Conservation (phyloP, 2,797 vertebrate species). For the Tauraco hartlaubi region DNA sequence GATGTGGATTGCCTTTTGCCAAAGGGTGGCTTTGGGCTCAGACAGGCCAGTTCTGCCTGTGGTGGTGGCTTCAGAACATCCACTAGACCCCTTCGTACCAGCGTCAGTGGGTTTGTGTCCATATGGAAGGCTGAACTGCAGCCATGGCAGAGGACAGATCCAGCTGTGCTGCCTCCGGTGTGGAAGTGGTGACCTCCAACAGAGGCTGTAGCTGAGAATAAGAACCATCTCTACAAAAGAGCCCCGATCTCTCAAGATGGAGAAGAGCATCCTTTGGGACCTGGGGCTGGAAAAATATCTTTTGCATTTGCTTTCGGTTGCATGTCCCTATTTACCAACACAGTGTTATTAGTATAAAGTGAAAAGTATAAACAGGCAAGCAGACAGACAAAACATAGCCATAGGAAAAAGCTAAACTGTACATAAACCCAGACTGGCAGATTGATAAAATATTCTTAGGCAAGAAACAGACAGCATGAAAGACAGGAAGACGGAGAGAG, state of each 20-base stretch:
- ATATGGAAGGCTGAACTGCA: background rate
- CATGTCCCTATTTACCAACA: background rate
- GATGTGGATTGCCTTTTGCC: background rate
- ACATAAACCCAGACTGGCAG: background rate
- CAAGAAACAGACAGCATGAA: conserved; percentile 11
- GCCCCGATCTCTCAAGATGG: background rate
- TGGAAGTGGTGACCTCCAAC: background rate
- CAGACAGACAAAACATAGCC: background rate
- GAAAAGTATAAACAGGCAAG: background rate
- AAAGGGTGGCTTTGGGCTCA: background rate
- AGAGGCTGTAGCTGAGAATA: background rate
- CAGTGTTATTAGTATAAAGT: background rate
- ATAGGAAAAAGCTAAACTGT: background rate
- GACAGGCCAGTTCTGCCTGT: background rate
- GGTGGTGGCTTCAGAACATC: background rate
- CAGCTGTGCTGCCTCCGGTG: background rate
- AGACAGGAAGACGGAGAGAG: background rate
- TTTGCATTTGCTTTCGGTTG: background rate
- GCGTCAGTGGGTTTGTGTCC: background rate
- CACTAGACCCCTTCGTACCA: background rate
- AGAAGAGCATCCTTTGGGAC: background rate
- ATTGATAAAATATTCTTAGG: conserved; percentile 4
- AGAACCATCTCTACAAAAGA: background rate
- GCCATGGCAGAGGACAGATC: background rate
- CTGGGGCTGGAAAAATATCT: background rate